Conservation (phyloP, 2,888 invertebrate species). For the Zootermopsis nevadensis region DNA sequence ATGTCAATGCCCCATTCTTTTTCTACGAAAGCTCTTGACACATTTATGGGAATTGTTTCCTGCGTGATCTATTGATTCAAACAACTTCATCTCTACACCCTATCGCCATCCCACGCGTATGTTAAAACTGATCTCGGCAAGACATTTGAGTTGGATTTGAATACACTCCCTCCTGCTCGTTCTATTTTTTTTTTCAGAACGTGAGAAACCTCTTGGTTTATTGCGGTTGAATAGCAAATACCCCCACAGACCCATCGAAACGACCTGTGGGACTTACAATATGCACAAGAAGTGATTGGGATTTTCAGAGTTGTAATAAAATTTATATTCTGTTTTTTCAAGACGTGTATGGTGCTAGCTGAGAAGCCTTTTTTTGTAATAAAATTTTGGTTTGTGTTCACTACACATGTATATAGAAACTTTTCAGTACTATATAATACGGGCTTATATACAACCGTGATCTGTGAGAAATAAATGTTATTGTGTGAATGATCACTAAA, state of each 20-base stretch:
- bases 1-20: too few species aligned
- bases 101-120: neutral
- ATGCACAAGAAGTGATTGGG: slow-evolving; percentile 44
- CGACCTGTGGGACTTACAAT: slow-evolving; percentile 38
- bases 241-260: slow-evolving; percentile 17
- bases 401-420: too few species aligned
- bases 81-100: slow-evolving; percentile 14
- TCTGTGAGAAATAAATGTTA: too few species aligned
- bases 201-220: slow-evolving; percentile 17
- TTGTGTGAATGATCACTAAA: too few species aligned
- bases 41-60: slow-evolving; percentile 15
- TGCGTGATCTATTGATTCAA: slow-evolving; percentile 23
- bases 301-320: slow-evolving; percentile 35
- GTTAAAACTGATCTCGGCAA: slow-evolving; percentile 15
- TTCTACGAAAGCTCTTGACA: neutral
- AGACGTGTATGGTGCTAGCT: neutral
- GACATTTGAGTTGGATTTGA: slow-evolving; percentile 1
- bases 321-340: slow-evolving; percentile 42
- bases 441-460: too few species aligned
- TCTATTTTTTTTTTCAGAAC: neutral
- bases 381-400: slow-evolving; percentile 6
- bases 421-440: too few species aligned
- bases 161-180: neutral
- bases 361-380: neutral
- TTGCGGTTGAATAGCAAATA: slow-evolving; percentile 41